These are phyloP conservation scores for Pediacus dermestoides DNA, from an alignment of 2,888 invertebrate genomes.

Conservation along the genomic window DNA sequence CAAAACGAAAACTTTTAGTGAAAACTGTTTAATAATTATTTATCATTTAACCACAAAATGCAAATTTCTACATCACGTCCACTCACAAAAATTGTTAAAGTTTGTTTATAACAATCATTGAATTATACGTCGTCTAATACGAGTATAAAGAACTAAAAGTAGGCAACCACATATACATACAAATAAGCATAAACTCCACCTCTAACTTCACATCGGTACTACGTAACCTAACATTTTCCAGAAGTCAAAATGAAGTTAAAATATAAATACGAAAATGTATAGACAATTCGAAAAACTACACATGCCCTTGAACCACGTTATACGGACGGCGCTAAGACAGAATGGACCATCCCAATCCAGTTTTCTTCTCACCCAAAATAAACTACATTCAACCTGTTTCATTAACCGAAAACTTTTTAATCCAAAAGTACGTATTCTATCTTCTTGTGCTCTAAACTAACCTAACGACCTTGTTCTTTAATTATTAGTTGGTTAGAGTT, in stretches of 20 bases:
- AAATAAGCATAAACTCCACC: background rate
- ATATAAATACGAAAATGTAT: slow-evolving; percentile 20
- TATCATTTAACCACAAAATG: too few species aligned
- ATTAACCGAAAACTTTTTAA: slow-evolving; percentile 1
- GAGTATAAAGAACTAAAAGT: too few species aligned
- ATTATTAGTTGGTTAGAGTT: slow-evolving; percentile 21
- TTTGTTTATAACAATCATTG: too few species aligned
- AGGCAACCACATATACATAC: slow-evolving; percentile 1
- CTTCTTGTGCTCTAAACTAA: background rate
- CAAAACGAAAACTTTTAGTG: too few species aligned
- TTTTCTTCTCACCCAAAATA: too few species aligned
- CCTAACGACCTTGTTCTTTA: too few species aligned
- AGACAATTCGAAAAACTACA: slow-evolving; percentile 12
- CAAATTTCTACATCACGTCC: too few species aligned
- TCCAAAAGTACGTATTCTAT: slow-evolving; percentile 6
- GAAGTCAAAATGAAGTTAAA: slow-evolving; percentile 10
- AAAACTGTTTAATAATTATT: too few species aligned
- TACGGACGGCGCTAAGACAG: slow-evolving; percentile 3
- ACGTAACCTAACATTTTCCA: slow-evolving; percentile 13
- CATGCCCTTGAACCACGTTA: slow-evolving; percentile 6
- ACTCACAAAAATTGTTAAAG: too few species aligned
- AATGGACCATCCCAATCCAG: too few species aligned
- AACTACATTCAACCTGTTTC: slow-evolving; percentile 2
- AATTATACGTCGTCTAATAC: too few species aligned
- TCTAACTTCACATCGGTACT: too few species aligned